Evolutionary conservation across 2,113 vertebrate species (phyloP), one percentile per base, ranked within the genome.

Genomic region (Leptobrachium leishanense): DNA sequence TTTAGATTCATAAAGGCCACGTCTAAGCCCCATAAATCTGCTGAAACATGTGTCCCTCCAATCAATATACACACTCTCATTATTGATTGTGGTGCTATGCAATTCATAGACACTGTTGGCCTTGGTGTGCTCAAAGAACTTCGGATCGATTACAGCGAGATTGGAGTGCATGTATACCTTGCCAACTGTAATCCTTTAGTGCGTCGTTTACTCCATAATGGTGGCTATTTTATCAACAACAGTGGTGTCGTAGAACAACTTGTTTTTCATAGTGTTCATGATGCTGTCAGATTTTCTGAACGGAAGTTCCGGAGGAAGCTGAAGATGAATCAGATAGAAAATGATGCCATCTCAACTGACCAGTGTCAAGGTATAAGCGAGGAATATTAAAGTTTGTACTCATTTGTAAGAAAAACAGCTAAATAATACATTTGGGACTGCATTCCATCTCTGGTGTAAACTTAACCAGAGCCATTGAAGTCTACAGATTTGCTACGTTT

Each of bases 51-150:
- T 2, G 40, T 82, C 2, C 82, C 82, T 5, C 31, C 82, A 0
- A 0, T 20, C 0, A 84, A 76, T 5, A 85, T 89, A 0, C 90
- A 89, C 81, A 90, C 90, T 2, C 40, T 97, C 0, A 90, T 96
- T 9, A 87, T 96, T 41, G 95, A 97, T 88, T 96, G 94, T 2
- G 89, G 92, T 8, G 84, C 91, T 0, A 68, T 97, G 84, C 88
- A 93, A 77, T 96, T 97, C 74, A 76, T 95, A 0, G 95, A 97
- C 43, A 94, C 89, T 0, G 91, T 85, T 0, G 96, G 94, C 0
- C 90, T 96, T 2, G 84, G 81, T 0, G 88, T 86, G 39, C 85
- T 97, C 4, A 95, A 94, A 67, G 95, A 95, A 71, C 85, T 89
- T 0, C 77, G 41, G 0, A 91, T 86, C 6, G 94, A 95, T 74